These are phyloP conservation scores for Pachydiplax longipennis DNA, from an alignment of 2,888 invertebrate species.

Conservation along the genomic window DNA sequence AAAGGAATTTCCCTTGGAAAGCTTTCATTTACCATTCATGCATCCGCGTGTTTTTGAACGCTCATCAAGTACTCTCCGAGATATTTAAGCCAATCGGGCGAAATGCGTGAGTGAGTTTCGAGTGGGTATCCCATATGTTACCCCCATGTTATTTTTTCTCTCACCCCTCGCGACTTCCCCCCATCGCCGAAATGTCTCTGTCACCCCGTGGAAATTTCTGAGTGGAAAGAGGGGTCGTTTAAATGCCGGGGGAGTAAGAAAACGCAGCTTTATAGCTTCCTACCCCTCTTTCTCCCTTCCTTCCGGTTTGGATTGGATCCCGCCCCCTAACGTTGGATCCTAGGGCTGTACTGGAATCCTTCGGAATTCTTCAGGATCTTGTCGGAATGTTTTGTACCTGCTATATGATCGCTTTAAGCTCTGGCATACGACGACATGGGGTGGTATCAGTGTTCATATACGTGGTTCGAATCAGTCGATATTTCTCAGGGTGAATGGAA, in stretches of 20 bases:
- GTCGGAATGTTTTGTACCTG: no score
- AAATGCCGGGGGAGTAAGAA: neutral
- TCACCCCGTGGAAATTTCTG: neutral
- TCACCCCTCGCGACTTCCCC: neutral
- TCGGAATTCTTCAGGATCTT: no score
- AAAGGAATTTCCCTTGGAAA: neutral
- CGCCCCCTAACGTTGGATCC: no score
- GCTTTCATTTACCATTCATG: neutral
- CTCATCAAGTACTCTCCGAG: neutral
- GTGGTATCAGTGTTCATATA: no score
- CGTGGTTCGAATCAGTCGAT: no score
- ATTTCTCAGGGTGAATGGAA: no score
- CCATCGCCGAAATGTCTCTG: neutral
- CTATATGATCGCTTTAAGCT: no score
- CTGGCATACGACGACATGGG: no score
- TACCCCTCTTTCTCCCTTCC: neutral
- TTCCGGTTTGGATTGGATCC: neutral
- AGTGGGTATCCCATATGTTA: conserved; percentile 22
- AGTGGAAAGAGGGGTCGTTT: neutral
- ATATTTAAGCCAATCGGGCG: conserved; percentile 28
- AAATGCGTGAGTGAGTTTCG: neutral
- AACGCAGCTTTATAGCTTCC: neutral
- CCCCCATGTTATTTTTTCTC: neutral
- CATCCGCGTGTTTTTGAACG: neutral
- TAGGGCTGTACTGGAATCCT: no score